These are phyloP conservation scores for Gonocerus acuteangulatus DNA, from an alignment of 2,888 invertebrate species.

Conservation along the genomic window DNA sequence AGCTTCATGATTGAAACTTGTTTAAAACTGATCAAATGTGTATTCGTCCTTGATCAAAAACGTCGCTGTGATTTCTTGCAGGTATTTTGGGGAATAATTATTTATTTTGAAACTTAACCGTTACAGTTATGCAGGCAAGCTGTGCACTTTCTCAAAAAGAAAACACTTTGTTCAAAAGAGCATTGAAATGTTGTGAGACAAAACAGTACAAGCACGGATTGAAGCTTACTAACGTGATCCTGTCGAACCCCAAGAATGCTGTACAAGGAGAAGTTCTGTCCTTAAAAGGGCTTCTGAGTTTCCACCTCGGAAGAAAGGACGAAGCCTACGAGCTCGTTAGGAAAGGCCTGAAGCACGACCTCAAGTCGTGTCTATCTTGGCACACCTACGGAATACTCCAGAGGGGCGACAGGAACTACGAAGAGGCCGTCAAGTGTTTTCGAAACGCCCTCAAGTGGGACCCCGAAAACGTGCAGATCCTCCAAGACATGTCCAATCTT, in stretches of 20 bases:
- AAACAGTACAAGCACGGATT: conserved; percentile 99
- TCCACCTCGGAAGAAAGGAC: conserved; percentile 93
- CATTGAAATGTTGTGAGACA: conserved; percentile 98
- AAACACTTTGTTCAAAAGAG: conserved; percentile 97
- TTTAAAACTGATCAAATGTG: too few relatives aligned
- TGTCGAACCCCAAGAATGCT: conserved; percentile 88
- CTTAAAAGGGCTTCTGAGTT: conserved; percentile 97
- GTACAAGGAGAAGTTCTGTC: conserved; percentile 99
- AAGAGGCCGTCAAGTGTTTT: conserved; percentile 99
- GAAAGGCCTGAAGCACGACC: conserved; percentile 86
- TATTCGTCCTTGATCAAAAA: too few relatives aligned
- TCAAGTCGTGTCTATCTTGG: conserved; percentile 98
- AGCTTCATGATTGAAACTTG: too few relatives aligned
- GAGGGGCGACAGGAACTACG: conserved; percentile 95
- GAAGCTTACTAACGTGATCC: conserved; percentile 97
- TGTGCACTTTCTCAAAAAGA: conserved; percentile 93
- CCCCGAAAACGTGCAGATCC: conserved; percentile 94
- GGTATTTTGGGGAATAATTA: too few relatives aligned
- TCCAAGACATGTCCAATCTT: conserved; percentile 88
- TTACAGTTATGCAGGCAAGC: too few relatives aligned
- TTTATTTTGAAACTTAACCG: too few relatives aligned
- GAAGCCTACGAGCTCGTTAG: conserved; percentile 97
- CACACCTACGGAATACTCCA: conserved; percentile 96
- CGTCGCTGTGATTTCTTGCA: too few relatives aligned
- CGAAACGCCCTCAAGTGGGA: conserved; percentile 98